These are phyloP conservation scores for Sternarchorhynchus goeldii DNA, from an alignment of 2,797 vertebrate genomes.

Conservation along the genomic window DNA sequence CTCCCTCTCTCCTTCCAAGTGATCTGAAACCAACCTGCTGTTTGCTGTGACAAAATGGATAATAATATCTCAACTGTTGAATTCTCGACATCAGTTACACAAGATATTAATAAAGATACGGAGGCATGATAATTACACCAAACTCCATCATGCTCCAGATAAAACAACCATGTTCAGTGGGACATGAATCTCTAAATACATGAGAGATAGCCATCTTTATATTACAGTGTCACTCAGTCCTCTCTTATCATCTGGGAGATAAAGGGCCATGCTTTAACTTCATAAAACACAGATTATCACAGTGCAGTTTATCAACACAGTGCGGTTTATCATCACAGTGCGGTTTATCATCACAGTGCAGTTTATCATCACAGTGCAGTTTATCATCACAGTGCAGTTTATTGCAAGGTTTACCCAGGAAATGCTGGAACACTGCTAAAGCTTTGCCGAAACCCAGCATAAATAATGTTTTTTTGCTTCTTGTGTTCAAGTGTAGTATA, in stretches of 20 bases:
- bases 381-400: not conserved
- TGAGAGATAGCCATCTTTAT: conserved; percentile 40
- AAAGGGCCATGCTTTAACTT: conserved; percentile 24
- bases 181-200: conserved; percentile 49
- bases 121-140: conserved; percentile 45
- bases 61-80: conserved; percentile 50
- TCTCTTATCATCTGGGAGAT: conserved; percentile 36
- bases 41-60: conserved; percentile 48
- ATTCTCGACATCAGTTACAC: conserved; percentile 42
- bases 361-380: too few species aligned
- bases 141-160: conserved; percentile 35
- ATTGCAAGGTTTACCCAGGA: not conserved
- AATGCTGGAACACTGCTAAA: not conserved
- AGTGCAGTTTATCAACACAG: too few species aligned
- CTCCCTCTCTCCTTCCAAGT: conserved; percentile 13
- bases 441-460: too few species aligned
- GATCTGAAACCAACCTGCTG: conserved; percentile 44
- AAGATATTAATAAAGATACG: conserved; percentile 55
- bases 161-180: conserved; percentile 41
- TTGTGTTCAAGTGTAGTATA: too few species aligned
- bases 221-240: conserved; percentile 44
- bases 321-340: too few species aligned
- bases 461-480: too few species aligned
- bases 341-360: too few species aligned
- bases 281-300: not conserved